Evolutionary conservation across 1,140 invertebrate species (phyloP).

Genomic region (Atta colombica): DNA sequence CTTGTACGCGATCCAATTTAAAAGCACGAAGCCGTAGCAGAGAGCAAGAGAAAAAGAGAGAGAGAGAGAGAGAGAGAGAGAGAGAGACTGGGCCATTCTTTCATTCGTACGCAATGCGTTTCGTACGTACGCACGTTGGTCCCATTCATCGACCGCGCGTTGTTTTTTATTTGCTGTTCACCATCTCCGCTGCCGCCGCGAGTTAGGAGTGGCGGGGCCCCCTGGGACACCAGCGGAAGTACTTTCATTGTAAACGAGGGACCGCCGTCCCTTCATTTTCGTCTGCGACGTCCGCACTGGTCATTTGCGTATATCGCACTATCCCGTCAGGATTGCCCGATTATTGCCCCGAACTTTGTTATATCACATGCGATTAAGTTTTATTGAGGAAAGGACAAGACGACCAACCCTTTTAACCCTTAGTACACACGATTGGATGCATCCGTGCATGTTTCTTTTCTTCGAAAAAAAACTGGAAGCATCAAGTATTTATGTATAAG

Average conservation of each 20-base stretch:
- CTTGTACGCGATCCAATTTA: slow-evolving; percentile 86
- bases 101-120: slow-evolving; percentile 76
- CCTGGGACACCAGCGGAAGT: slow-evolving; percentile 76
- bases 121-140: slow-evolving; percentile 61
- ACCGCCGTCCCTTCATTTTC: slow-evolving; percentile 77
- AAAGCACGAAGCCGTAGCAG: slow-evolving; percentile 81
- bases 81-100: slow-evolving; percentile 75
- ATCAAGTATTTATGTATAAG: too few relatives aligned
- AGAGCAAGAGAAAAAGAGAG: slow-evolving; percentile 19
- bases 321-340: slow-evolving; percentile 1
- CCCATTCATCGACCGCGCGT: slow-evolving; percentile 76
- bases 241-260: slow-evolving; percentile 78
- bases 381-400: neutral
- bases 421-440: too few relatives aligned
- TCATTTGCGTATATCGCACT: slow-evolving; percentile 38
- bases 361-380: neutral
- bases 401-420: neutral
- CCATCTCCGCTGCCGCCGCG: slow-evolving; percentile 71
- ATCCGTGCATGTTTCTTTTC: too few relatives aligned
- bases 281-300: slow-evolving; percentile 71
- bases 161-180: slow-evolving; percentile 81
- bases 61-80: neutral
- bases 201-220: slow-evolving; percentile 65
- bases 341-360: neutral
- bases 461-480: too few relatives aligned